These are phyloP conservation scores for Nymphalis urticae DNA, from an alignment of 2,888 invertebrate species.

Conservation along the genomic window DNA sequence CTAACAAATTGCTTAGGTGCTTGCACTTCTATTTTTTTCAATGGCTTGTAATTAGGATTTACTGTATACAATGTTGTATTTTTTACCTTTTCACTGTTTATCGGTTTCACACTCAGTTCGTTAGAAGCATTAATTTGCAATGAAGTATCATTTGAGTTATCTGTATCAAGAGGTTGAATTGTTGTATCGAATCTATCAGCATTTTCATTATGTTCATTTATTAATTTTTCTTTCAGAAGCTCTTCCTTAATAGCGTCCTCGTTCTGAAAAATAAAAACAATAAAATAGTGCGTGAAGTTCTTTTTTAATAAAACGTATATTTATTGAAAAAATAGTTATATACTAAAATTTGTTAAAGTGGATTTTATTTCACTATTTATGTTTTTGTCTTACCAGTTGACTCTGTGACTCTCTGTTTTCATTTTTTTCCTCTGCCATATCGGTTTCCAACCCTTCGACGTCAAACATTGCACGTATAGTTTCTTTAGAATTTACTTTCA, in stretches of 20 bases:
- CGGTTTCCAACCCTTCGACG: slow-evolving; percentile 42
- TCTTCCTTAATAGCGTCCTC: slow-evolving; percentile 69
- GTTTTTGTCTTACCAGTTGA: slow-evolving; percentile 57
- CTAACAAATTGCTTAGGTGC: slow-evolving; percentile 62
- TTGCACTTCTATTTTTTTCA: slow-evolving; percentile 70
- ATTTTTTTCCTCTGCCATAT: slow-evolving; percentile 44
- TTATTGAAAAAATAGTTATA: too few relatives aligned
- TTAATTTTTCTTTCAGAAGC: slow-evolving; percentile 57
- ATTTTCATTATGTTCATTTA: slow-evolving; percentile 54
- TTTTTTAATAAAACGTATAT: neutral
- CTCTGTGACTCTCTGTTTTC: slow-evolving; percentile 51
- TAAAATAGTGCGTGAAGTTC: neutral
- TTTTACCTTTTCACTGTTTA: slow-evolving; percentile 53
- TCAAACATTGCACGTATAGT: slow-evolving; percentile 44
- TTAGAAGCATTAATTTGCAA: slow-evolving; percentile 37
- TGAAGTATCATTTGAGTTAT: slow-evolving; percentile 20
- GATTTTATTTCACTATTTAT: neutral
- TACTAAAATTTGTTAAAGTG: too few relatives aligned
- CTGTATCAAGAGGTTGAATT: slow-evolving; percentile 13
- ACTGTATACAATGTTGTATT: slow-evolving; percentile 57
- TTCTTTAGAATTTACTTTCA: slow-evolving; percentile 40
- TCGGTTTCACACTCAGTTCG: slow-evolving; percentile 59
- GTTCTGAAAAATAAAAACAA: slow-evolving; percentile 54
- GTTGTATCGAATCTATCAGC: slow-evolving; percentile 37
- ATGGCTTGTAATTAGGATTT: slow-evolving; percentile 65